Percentiles rank a stretch among this genome's conserved stretches.
Evolutionary conservation across 2,888 invertebrate genomes (phyloP).

Genomic region (Globia sparganii): DNA sequence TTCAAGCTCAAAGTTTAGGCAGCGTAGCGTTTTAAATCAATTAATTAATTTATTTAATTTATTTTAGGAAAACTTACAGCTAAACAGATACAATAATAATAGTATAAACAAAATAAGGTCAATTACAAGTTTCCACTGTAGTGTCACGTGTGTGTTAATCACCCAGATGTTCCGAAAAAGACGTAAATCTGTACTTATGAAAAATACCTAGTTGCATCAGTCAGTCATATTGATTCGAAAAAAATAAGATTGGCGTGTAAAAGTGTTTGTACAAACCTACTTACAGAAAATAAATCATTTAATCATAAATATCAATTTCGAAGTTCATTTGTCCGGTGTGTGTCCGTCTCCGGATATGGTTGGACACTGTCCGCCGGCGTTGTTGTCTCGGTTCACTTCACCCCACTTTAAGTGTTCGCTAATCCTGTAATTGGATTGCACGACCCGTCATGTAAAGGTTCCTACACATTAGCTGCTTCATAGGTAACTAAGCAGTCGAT

Average conservation of each 20-base stretch:
- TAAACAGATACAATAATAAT: too few species aligned
- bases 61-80: too few species aligned
- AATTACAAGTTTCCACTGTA: too few species aligned
- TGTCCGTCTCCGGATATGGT: conserved; percentile 13
- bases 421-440: conserved; percentile 83
- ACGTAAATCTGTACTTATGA: background rate
- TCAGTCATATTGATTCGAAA: conserved; percentile 8
- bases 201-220: background rate
- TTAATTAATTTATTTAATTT: too few species aligned
- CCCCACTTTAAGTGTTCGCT: conserved; percentile 80
- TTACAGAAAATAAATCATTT: too few species aligned
- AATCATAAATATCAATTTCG: conserved; percentile 22
- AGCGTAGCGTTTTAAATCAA: background rate
- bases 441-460: conserved; percentile 64
- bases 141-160: too few species aligned
- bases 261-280: too few species aligned
- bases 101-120: too few species aligned
- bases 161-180: background rate
- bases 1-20: background rate
- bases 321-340: conserved; percentile 46
- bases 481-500: conserved; percentile 28
- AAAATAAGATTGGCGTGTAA: too few species aligned
- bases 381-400: conserved; percentile 77
- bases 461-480: conserved; percentile 48
- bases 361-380: conserved; percentile 36